Evolutionary conservation across 2,113 vertebrate genomes (phyloP).

Genomic region (Caretta caretta): DNA sequence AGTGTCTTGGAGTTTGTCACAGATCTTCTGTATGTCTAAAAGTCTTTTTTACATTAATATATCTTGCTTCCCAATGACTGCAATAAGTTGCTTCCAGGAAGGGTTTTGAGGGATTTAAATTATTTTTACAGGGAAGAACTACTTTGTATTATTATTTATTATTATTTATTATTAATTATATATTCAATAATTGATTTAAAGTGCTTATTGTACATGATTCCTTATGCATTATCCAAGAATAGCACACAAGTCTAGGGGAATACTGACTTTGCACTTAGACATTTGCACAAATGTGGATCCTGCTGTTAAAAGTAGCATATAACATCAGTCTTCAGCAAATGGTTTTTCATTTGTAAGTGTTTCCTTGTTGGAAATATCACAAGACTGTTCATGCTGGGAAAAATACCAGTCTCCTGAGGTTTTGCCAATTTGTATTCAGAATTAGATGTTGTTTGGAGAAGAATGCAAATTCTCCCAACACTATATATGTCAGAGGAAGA

Average conservation of each 20-base stretch:
- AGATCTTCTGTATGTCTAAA: neutral
- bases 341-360: conserved; percentile 54
- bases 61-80: neutral
- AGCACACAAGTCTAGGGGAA: neutral
- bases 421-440: conserved; percentile 64
- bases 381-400: conserved; percentile 45
- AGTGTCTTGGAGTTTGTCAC: neutral
- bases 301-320: conserved; percentile 25
- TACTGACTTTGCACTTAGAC: conserved; percentile 11
- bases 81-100: neutral
- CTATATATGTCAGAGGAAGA: conserved; percentile 52
- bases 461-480: conserved; percentile 52
- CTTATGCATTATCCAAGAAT: neutral
- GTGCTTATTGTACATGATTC: neutral
- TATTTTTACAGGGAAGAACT: neutral
- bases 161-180: neutral
- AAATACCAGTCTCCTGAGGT: conserved; percentile 60
- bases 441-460: conserved; percentile 51
- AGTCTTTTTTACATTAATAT: neutral
- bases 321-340: conserved; percentile 36
- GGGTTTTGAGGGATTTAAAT: neutral
- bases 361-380: conserved; percentile 23
- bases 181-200: neutral
- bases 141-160: neutral
- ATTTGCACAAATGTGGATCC: conserved; percentile 4